These are phyloP conservation scores for Euura lappo DNA, from an alignment of 1,140 invertebrate species.

Conservation along the genomic window DNA sequence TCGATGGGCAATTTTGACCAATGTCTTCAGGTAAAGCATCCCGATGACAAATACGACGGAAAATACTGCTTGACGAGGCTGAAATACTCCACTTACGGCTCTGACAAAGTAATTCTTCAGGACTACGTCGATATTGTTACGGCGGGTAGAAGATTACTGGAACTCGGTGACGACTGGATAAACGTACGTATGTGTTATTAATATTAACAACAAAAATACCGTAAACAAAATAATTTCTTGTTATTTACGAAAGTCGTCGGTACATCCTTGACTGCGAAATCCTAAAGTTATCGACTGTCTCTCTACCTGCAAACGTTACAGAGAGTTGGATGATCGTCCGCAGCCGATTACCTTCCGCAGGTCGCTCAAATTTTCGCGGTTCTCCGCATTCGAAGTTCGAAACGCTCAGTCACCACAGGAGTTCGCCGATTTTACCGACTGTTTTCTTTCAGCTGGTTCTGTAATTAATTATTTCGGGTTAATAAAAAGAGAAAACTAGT, in stretches of 20 bases:
- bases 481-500: too few relatives aligned
- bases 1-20: conserved; percentile 14
- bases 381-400: too few relatives aligned
- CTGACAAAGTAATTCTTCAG: background rate
- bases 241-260: too few relatives aligned
- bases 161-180: conserved; percentile 10
- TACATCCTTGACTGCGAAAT: background rate
- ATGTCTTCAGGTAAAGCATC: conserved; percentile 4
- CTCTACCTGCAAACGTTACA: background rate
- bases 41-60: conserved; percentile 3
- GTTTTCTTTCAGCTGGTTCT: too few relatives aligned
- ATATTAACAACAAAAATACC: too few relatives aligned
- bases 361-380: too few relatives aligned
- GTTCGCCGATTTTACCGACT: too few relatives aligned
- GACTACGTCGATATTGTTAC: background rate
- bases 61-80: conserved; percentile 11
- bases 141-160: conserved; percentile 9
- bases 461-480: too few relatives aligned
- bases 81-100: background rate
- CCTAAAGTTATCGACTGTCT: background rate
- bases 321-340: background rate
- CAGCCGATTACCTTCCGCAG: background rate
- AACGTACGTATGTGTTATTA: background rate
- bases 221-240: too few relatives aligned
- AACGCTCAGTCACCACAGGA: too few relatives aligned